Conservation (phyloP, 2,113 vertebrate genomes). For the Craseonycteris thonglongyai region DNA sequence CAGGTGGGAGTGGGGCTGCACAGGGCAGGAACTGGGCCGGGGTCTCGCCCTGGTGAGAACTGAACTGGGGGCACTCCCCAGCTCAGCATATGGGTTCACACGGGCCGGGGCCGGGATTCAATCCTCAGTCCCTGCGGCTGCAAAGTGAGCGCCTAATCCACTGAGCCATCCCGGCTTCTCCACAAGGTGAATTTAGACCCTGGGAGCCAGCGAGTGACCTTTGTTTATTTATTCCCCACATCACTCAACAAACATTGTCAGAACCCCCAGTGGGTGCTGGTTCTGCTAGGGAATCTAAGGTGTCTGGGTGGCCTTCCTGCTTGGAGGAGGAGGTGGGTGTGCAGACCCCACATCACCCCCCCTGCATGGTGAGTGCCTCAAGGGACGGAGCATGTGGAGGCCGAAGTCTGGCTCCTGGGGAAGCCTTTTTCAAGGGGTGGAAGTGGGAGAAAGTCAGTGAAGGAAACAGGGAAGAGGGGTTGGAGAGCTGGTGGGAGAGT, state of each 20-base stretch:
- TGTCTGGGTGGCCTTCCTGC: not conserved
- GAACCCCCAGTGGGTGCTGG: not conserved
- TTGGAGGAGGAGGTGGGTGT: not conserved
- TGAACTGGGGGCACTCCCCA: too few relatives aligned
- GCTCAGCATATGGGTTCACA: too few relatives aligned
- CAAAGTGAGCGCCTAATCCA: too few relatives aligned
- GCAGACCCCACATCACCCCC: not conserved
- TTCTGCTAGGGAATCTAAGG: not conserved
- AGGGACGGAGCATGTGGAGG: not conserved
- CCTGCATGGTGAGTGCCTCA: accelerated
- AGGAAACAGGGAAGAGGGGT: not conserved
- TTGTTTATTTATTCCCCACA: not conserved
- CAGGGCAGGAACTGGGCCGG: too few relatives aligned
- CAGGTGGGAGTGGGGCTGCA: too few relatives aligned
- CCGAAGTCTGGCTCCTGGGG: not conserved
- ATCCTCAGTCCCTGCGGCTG: too few relatives aligned
- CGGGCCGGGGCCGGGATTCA: too few relatives aligned
- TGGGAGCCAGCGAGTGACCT: not conserved
- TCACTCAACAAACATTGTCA: not conserved
- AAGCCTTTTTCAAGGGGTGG: not conserved
- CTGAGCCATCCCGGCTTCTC: too few relatives aligned
- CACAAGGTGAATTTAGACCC: not conserved
- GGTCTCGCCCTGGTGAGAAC: too few relatives aligned
- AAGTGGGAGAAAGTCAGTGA: not conserved
- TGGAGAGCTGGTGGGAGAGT: not conserved